phyloP scores from a whole-genome alignment of 2,888 invertebrate genomes.

The Siphlonurus alternatus region DNA sequence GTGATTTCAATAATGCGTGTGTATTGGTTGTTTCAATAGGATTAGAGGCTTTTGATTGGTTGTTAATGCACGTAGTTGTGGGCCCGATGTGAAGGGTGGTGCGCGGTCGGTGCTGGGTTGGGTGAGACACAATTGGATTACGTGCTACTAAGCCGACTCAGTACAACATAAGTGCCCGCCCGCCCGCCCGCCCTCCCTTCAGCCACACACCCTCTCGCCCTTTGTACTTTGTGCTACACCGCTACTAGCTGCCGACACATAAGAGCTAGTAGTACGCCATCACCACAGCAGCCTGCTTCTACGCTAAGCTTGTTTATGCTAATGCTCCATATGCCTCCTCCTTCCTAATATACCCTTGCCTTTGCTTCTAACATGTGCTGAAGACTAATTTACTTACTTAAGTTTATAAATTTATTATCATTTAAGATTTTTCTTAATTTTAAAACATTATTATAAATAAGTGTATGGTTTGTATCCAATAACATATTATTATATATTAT shows the following conservation, averaged over 20 bases:
- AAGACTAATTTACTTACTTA: background rate
- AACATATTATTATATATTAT: too few relatives aligned
- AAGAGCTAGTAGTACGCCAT: background rate
- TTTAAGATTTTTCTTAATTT: too few relatives aligned
- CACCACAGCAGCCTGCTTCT: background rate
- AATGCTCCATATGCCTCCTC: background rate
- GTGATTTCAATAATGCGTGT: background rate
- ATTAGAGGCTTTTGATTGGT: slow-evolving; percentile 11
- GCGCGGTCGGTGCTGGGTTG: background rate
- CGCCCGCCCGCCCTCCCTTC: too few relatives aligned
- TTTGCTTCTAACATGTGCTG: background rate
- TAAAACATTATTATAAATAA: too few relatives aligned
- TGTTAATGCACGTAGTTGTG: slow-evolving; percentile 5
- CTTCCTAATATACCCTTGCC: too few relatives aligned
- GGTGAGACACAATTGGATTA: background rate
- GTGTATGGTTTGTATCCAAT: too few relatives aligned
- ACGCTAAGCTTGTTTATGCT: background rate
- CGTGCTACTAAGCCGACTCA: background rate
- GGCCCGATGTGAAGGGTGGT: background rate
- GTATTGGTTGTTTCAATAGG: slow-evolving; percentile 1
- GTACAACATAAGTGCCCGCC: background rate
- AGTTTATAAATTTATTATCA: background rate
- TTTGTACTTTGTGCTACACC: too few relatives aligned
- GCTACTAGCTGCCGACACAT: background rate
- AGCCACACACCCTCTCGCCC: background rate